Evolutionary conservation across 1,140 invertebrate species (phyloP), one percentile per base, ranked within the genome.

Genomic region (Drosophila fuyamai): DNA sequence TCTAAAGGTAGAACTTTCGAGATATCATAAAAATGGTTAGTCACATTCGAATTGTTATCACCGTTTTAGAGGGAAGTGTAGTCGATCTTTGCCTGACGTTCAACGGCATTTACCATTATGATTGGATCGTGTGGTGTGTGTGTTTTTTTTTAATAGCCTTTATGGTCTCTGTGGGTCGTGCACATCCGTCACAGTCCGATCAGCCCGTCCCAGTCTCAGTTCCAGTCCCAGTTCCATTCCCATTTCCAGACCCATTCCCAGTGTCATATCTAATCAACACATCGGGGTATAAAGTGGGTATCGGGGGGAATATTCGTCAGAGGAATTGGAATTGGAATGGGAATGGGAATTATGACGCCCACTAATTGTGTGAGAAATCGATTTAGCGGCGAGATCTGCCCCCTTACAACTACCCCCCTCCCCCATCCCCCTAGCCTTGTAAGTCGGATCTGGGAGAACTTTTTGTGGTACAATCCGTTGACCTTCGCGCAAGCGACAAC

Each of bases 341-440:
- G 40, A 41, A 50, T 60, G 61, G 58, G 76, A 61, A 70, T 83
- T 82, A 75, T 82, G 79, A 83, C 75, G 80, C 80, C 70, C 44
- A 82, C 76, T 83, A 82, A 83, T 82, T 61, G 76, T 54, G 80
- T 58, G 76, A 83, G 75, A 79, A 83, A 82, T 82, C 80, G 80
- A 83, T 79, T 84, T 51, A 75, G 58, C 32, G 44, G 35, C 57
- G 9, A 29, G 38, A 50, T 58, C 70, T 50, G 6, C 14, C 23
- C 14, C 32, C 32, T 44, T 10, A 2, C 12, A 9, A 2, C 47
- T 14, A 4, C 44, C 14, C 38, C 32, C 10, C 8, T 12, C 23
- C 6, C 41, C 29, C 5, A 1, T 7, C 0, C 23, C 6, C 41
- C 29, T 10, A 1, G n/a, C 0, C 14, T 14, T 16, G 67, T 40